Conservation (phyloP, 2,113 vertebrate species). For the Struthidea cinerea region DNA sequence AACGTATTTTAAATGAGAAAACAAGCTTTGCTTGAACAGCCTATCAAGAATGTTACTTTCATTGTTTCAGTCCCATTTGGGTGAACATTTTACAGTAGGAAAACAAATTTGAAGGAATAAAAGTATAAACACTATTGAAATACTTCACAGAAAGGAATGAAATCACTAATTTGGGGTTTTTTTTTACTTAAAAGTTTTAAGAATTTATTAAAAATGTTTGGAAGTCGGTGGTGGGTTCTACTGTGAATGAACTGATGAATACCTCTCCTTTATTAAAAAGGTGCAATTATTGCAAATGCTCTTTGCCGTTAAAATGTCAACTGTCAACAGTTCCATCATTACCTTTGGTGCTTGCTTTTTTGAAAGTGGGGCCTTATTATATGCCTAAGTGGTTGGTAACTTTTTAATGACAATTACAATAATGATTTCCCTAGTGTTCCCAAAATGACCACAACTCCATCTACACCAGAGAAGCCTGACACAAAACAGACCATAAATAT, state of each 20-base stretch:
- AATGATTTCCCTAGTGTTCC: background rate
- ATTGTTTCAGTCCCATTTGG: background rate
- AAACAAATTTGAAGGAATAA: background rate
- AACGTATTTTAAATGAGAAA: background rate
- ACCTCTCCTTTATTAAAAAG: background rate
- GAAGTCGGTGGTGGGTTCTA: background rate
- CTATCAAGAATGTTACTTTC: background rate
- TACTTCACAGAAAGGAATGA: background rate
- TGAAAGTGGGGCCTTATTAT: background rate
- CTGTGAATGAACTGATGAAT: background rate
- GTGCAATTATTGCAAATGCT: background rate
- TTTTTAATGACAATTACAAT: background rate
- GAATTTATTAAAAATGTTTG: background rate
- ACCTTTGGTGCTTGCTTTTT: background rate
- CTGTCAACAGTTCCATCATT: background rate
- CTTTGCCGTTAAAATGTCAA: background rate
- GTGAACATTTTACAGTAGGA: background rate
- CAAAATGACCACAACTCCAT: background rate
- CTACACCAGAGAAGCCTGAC: background rate
- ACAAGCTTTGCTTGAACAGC: background rate
- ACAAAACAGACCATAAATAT: background rate
- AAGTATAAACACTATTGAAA: background rate
- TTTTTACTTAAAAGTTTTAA: rapidly evolving
- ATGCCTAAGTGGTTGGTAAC: background rate
- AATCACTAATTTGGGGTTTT: rapidly evolving